Base-by-base conservation (phyloP, 2,113 vertebrate species). In the Petrocephalus zakoni region DNA sequence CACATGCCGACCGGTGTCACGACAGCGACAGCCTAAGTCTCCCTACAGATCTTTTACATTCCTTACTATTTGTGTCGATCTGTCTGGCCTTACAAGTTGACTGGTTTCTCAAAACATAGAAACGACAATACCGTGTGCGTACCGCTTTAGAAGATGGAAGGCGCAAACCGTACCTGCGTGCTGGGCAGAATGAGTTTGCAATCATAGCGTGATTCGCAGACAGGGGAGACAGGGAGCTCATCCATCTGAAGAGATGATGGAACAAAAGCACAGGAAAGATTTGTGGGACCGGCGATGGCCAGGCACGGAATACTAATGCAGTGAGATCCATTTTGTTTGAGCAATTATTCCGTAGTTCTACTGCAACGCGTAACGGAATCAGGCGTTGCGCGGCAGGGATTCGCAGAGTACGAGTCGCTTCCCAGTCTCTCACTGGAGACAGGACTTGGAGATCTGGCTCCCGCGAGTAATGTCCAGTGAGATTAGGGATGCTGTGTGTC, bases 321-420 rank as follows among this genome's bases (percentile, higher is more conserved):
- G 52, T 4, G 34, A 53, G 46, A 83, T 88, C 22, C 53, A 78
- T 84, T 88, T 88, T 61, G 47, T 88, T 72, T 55, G 8, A 42
- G 25, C 56, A 88, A 88, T 83, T 88, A 88, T 88, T 83, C 78
- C 34, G 22, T 78, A 88, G 53, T 42, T 84, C 53, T 84, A 10
- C 78, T 22, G 53, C 42, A 46, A 15, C 29, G 51, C 81, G 49
- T 61, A 84, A 84, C 53, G 47, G 78, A 83, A 49, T n/a, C 78
- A 61, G 52, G 58, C 52, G 5, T 55, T 5, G 10, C 49, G 11
- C 87, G 56, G 51, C 19, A 21, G 29, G 52, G 21, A 56, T 88
- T 53, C 56, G 52, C 78, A 49, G 78, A 11, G 53, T 61, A 37
- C 17, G 37, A 88, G 88, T 21, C 34, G 0, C 6, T 42, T 22